Base-by-base conservation (phyloP, 2,888 invertebrate species). In the Hedya salicella region DNA sequence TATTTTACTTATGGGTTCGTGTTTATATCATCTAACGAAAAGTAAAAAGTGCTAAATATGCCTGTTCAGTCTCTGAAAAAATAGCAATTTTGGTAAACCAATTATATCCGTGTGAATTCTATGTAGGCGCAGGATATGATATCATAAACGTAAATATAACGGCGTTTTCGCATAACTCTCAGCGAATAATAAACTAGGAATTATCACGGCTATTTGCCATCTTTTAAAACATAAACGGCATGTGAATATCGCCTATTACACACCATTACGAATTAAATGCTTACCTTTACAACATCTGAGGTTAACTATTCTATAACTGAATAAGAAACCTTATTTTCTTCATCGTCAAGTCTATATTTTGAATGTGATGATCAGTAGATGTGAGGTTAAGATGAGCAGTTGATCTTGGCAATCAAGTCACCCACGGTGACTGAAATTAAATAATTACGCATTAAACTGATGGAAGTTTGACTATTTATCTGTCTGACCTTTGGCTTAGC, bases 181-280 rank as follows among this genome's bases (percentile, higher is more conserved):
- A 21, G n/a, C 39, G 19, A n/a, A 25, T 42, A 19, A 53, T 62
- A 53, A 62, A 52, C 53, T 44, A 42, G 19, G 13, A 62, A 53
- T 46, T 32, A 53, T 46, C 14, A 46, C 36, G 21, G 44, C 16
- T 19, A 16, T 52, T 44, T 42, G 3, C 40, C 11, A 16, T 44
- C 57, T 57, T 44, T 57, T 57, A 57, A 32, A 44, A 30, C 44
- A 13, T 44, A 44, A 44, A n/a, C 39, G 21, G 53, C 53, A 6
- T 16, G 53, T 9, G 19, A 53, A 40, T 14, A 53, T 25, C 54
- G 11, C 54, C 19, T 21, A 54, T 54, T 54, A 42, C n/a, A 39
- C 8, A 21, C 54, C 25, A 54, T 25, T 25, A 11, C 40, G 13
- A 54, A 54, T 54, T 9, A 39, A 42, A 54, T 13, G 21, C 14